Percentiles rank a stretch among this genome's conserved stretches.
phyloP scores from a whole-genome alignment of 2,797 vertebrate species.

The Rhadinocentrus ornatus region DNA sequence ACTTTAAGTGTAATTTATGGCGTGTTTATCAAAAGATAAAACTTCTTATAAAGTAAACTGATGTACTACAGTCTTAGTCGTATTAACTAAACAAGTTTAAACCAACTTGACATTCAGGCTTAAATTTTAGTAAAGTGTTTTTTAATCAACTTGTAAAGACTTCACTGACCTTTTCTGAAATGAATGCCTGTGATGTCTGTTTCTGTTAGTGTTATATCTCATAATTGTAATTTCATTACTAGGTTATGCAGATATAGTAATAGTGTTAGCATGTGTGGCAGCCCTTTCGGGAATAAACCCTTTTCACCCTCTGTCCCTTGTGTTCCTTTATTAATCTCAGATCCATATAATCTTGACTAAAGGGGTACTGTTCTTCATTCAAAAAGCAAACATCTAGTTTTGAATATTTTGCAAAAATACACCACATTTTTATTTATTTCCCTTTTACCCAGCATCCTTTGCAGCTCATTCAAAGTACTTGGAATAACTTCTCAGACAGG shows the following conservation, averaged over 20 bases:
- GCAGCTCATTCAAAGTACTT: constrained; percentile 7
- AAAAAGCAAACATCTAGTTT: constrained; percentile 19
- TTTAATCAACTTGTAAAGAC: too few species aligned
- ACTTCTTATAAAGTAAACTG: too few species aligned
- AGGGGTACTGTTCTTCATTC: not conserved
- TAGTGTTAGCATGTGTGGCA: not conserved
- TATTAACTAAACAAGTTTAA: not conserved
- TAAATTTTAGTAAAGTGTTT: too few species aligned
- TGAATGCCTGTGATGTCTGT: not conserved
- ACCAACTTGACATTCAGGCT: not conserved
- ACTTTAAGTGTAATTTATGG: too few species aligned
- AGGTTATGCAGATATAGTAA: not conserved
- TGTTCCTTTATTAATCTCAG: constrained; percentile 12
- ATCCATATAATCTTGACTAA: not conserved
- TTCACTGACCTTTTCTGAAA: not conserved
- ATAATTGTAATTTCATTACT: not conserved
- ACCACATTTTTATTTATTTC: not conserved
- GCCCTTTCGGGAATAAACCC: not conserved
- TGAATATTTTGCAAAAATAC: constrained; percentile 2
- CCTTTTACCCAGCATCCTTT: not conserved
- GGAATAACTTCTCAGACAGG: not conserved
- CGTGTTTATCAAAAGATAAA: too few species aligned
- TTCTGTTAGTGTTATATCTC: not conserved
- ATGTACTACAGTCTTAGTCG: not conserved
- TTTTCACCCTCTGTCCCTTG: constrained; percentile 13